A percentile compares a stretch with the other conserved stretches of the same genome.
Evolutionary conservation across 2,113 vertebrate genomes (phyloP).

Genomic region (Euleptes europaea): DNA sequence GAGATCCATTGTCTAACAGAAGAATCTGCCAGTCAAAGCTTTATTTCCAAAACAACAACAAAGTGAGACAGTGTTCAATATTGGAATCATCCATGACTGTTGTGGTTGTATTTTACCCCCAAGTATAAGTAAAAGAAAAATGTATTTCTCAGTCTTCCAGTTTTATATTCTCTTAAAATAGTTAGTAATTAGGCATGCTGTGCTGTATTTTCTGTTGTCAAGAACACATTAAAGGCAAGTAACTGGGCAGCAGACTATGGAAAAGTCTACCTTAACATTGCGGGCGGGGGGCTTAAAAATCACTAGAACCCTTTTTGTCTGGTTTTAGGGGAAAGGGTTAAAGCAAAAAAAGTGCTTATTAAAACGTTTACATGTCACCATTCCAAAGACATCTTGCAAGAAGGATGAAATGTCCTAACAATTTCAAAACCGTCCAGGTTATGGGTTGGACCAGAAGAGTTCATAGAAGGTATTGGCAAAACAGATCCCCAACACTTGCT

Average conservation of each 20-base stretch:
- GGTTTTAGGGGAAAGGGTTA: not conserved
- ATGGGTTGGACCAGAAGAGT: too few relatives aligned
- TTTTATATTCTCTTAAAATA: constrained; percentile 25
- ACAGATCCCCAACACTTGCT: too few relatives aligned
- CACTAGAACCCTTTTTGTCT: constrained; percentile 8
- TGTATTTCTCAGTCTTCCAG: constrained; percentile 33
- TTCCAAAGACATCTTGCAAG: not conserved
- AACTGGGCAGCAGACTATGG: not conserved
- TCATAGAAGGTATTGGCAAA: too few relatives aligned
- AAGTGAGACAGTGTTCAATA: constrained; percentile 45
- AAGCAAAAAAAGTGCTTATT: not conserved
- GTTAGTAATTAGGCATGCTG: constrained; percentile 22
- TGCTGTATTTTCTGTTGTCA: constrained; percentile 20
- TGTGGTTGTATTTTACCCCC: constrained; percentile 42
- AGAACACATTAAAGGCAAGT: constrained; percentile 20
- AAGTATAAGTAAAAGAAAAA: constrained; percentile 31
- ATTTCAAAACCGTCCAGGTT: not conserved
- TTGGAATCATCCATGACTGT: constrained; percentile 57
- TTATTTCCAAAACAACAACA: constrained; percentile 31
- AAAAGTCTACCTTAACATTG: constrained; percentile 27
- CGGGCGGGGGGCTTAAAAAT: not conserved
- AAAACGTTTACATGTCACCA: not conserved
- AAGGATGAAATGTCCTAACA: not conserved
- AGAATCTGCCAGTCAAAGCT: constrained; percentile 64
- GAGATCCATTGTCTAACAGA: constrained; percentile 51